Evolutionary conservation across 2,113 vertebrate species (phyloP), one percentile per base, ranked within the genome.

Genomic region (Edolisoma coerulescens): DNA sequence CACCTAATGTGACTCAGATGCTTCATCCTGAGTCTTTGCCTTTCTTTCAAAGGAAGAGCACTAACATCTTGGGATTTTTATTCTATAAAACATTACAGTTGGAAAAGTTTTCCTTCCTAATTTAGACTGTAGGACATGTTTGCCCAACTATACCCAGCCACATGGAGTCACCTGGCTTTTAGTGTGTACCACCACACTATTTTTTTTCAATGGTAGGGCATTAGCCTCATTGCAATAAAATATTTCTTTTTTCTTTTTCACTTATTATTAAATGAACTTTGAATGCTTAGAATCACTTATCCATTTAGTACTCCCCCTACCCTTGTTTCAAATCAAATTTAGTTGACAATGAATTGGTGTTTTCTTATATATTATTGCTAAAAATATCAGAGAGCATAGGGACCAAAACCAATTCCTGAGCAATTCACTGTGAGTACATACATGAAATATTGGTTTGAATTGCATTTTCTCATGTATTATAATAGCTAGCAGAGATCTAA

Each of bases 201-300:
- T 54, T 73, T 83, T 77, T 74, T 13, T 4, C 0, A 5, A 61
- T 26, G 2, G 5, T 7, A 50, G 3, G 1, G 2, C 15, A 53
- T 50, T 57, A 30, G 2, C 5, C 5, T 71, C 11, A 10, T 26
- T 39, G 27, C 8, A 84, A 52, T 42, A n/a, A 95, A 73, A 24
- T 8, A 16, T 12, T 26, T 56, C 5, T 12, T 27, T 44, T 68
- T 59, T 24, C 4, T 4, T 19, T 54, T 65, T 57, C 16, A 6
- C 4, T 49, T 47, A 35, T 20, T 74, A 56, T 35, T 75, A 53
- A 77, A 44, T 37, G 1, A 54, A 37, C 28, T 75, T 79, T 39
- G 14, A 47, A 44, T 83, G 10, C 11, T 52, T 69, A 44, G 24
- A 74, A 83, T 59, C 10, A 8, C 26, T 74, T 54, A 44, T 8